A percentile compares a stretch with the other conserved stretches of the same genome.
Evolutionary conservation across 2,888 invertebrate genomes (phyloP).

Genomic region (Copidosoma aretas): DNA sequence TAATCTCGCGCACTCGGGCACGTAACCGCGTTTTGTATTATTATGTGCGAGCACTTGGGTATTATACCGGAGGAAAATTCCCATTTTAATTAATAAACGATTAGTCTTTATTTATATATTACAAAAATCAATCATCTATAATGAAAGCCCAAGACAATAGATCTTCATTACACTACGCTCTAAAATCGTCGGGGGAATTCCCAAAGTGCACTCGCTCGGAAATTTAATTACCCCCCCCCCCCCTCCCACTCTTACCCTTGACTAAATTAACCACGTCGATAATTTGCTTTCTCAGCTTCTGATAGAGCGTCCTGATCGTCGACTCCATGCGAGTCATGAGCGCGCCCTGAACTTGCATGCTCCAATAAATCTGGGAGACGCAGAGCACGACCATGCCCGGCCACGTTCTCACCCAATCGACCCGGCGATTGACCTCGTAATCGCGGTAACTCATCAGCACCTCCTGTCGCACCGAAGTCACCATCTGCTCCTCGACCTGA

Average conservation of each 20-base stretch:
- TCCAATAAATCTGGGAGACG: conserved; percentile 85
- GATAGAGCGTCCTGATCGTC: conserved; percentile 68
- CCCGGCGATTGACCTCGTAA: conserved; percentile 68
- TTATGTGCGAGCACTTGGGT: too few relatives aligned
- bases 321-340: conserved; percentile 68
- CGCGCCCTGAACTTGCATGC: conserved; percentile 75
- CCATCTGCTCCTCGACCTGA: conserved; percentile 83
- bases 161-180: too few relatives aligned
- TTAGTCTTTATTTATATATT: too few relatives aligned
- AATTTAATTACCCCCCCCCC: background rate
- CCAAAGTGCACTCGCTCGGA: background rate
- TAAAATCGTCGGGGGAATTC: background rate
- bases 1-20: too few relatives aligned
- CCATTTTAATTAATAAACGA: too few relatives aligned
- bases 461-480: conserved; percentile 74
- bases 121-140: too few relatives aligned
- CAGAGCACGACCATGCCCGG: conserved; percentile 84
- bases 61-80: too few relatives aligned
- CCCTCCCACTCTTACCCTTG: conserved; percentile 54
- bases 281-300: conserved; percentile 69
- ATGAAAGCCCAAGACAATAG: too few relatives aligned
- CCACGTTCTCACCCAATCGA: conserved; percentile 78
- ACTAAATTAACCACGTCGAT: conserved; percentile 78
- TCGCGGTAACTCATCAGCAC: conserved; percentile 72
- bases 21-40: too few relatives aligned